These are phyloP conservation scores for Nycticryphes semicollaris DNA, from an alignment of 2,113 vertebrate species.

Conservation along the genomic window DNA sequence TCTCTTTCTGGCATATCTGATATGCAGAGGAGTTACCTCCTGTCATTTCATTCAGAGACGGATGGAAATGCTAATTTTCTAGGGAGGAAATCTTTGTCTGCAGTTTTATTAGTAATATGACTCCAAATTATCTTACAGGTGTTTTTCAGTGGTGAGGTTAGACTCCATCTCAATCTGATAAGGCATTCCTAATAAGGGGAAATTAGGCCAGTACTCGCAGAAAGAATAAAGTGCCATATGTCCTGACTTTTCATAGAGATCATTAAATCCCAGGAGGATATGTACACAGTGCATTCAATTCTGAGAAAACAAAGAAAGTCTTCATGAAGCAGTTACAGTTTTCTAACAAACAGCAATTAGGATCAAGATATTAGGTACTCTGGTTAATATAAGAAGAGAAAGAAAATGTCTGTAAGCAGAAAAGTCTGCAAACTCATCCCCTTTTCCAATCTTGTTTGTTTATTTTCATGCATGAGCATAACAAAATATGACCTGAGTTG, in stretches of 20 bases:
- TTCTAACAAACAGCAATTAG: conserved; percentile 53
- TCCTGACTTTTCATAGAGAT: conserved; percentile 16
- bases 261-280: background rate
- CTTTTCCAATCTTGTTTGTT: background rate
- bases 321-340: conserved; percentile 34
- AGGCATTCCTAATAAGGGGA: conserved; percentile 62
- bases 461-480: background rate
- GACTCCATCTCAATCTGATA: conserved; percentile 77
- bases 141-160: conserved; percentile 55
- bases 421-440: conserved; percentile 1
- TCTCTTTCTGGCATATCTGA: conserved; percentile 69
- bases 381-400: background rate
- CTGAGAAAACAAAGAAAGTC: conserved; percentile 35
- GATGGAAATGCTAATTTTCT: conserved; percentile 68
- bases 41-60: conserved; percentile 42
- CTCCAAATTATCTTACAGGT: conserved; percentile 75
- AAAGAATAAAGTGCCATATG: conserved; percentile 60
- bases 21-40: conserved; percentile 54
- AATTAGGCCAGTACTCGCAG: conserved; percentile 49
- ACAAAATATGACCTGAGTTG: background rate
- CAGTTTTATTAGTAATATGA: conserved; percentile 70
- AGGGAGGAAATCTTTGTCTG: conserved; percentile 63
- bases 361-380: background rate
- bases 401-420: background rate
- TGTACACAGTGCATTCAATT: conserved; percentile 18